phyloP scores from a whole-genome alignment of 2,888 invertebrate species.

The Agapostemon virescens region DNA sequence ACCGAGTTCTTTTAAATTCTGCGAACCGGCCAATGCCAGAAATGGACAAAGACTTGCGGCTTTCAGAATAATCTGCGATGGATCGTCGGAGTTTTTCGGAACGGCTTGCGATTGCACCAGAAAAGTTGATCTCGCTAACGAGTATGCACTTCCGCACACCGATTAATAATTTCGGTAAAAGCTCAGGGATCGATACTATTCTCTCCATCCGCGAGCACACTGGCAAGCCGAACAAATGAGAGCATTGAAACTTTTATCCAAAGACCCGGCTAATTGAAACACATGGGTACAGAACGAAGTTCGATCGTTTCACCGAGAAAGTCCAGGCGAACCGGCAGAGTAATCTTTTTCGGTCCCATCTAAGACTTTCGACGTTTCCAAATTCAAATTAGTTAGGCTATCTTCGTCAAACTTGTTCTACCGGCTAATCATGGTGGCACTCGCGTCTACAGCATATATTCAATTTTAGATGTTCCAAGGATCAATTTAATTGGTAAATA shows the following conservation, averaged over 20 bases:
- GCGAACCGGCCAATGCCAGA: not conserved
- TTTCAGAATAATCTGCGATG: not conserved
- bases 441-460: constrained; percentile 35
- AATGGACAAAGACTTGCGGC: not conserved
- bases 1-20: too few relatives aligned
- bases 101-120: not conserved
- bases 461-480: too few relatives aligned
- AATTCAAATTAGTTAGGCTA: constrained; percentile 42
- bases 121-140: not conserved
- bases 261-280: constrained; percentile 8
- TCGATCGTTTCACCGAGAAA: not conserved
- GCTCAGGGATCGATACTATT: not conserved
- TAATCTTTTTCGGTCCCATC: constrained; percentile 5
- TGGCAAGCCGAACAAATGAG: constrained; percentile 1
- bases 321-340: constrained; percentile 3
- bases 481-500: too few relatives aligned
- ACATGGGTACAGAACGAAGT: not conserved
- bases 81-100: not conserved
- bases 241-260: not conserved
- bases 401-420: constrained; percentile 31
- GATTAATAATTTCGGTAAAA: constrained; percentile 5
- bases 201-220: not conserved
- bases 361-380: constrained; percentile 17
- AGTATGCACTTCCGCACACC: not conserved
- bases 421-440: constrained; percentile 28